These are phyloP conservation scores for Sceloporus undulatus DNA, from an alignment of 2,113 vertebrate genomes.

Conservation along the genomic window DNA sequence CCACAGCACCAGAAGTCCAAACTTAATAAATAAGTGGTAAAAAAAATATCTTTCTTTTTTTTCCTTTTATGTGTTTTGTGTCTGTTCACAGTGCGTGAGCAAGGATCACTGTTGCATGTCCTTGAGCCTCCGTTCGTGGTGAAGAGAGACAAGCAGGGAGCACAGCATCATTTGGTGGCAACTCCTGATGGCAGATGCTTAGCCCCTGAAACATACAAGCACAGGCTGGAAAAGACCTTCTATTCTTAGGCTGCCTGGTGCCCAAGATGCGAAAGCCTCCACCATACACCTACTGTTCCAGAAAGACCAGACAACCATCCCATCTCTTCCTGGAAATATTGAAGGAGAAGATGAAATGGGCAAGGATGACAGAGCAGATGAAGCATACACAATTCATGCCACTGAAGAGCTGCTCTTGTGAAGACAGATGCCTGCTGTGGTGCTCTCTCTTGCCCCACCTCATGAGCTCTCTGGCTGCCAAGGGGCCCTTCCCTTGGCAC, in stretches of 20 bases:
- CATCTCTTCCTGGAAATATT: slow-evolving; percentile 17
- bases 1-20: slow-evolving; percentile 46
- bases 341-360: slow-evolving; percentile 17
- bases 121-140: neutral
- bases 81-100: slow-evolving; percentile 58
- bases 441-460: slow-evolving; percentile 28
- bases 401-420: slow-evolving; percentile 40
- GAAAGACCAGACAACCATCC: slow-evolving; percentile 1
- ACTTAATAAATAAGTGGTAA: slow-evolving; percentile 60
- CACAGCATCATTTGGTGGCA: neutral
- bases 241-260: slow-evolving; percentile 1
- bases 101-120: slow-evolving; percentile 13
- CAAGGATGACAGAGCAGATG: slow-evolving; percentile 26
- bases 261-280: slow-evolving; percentile 7
- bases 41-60: slow-evolving; percentile 40
- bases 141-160: slow-evolving; percentile 25
- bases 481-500: slow-evolving; percentile 30
- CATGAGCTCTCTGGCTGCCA: slow-evolving; percentile 21
- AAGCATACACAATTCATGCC: slow-evolving; percentile 14
- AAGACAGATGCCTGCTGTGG: slow-evolving; percentile 42
- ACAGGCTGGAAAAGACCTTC: neutral
- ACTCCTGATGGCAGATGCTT: slow-evolving; percentile 8
- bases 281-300: neutral
- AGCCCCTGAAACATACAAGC: neutral
- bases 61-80: slow-evolving; percentile 26